phyloP scores from a whole-genome alignment of 2,113 vertebrate genomes.

The Sceloporus tristichus region DNA sequence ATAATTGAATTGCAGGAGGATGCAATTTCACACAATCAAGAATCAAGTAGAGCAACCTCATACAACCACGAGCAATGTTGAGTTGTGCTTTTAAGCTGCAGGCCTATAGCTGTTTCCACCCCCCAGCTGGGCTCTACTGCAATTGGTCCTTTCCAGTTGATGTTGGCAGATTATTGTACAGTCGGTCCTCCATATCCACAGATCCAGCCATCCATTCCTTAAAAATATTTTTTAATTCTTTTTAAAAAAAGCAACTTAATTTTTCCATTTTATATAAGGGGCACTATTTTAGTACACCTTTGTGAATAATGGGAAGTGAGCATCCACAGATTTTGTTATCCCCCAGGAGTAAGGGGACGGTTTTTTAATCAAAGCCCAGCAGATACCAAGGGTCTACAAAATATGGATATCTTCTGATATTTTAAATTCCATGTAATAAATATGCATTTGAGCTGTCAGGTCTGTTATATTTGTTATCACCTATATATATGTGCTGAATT shows the following conservation, averaged over 20 bases:
- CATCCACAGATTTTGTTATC: too few relatives aligned
- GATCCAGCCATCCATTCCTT: too few relatives aligned
- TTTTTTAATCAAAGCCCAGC: too few relatives aligned
- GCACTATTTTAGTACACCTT: too few relatives aligned
- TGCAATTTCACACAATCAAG: neutral
- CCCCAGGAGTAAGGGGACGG: too few relatives aligned
- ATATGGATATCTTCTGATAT: neutral
- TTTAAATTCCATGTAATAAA: neutral
- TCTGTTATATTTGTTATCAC: neutral
- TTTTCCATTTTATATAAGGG: too few relatives aligned
- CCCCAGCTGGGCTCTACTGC: neutral
- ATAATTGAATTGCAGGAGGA: neutral
- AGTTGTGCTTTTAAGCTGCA: neutral
- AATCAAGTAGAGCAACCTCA: neutral
- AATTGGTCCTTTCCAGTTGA: neutral
- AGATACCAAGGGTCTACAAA: neutral
- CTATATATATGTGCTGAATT: neutral
- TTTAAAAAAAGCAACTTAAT: too few relatives aligned
- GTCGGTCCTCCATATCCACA: too few relatives aligned
- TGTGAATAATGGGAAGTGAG: too few relatives aligned
- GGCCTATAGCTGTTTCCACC: neutral
- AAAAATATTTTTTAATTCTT: too few relatives aligned
- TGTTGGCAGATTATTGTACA: neutral
- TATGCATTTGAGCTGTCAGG: neutral
- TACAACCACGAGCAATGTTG: neutral